phyloP scores from a whole-genome alignment of 2,113 vertebrate species.

The Corynorhinus townsendii region DNA sequence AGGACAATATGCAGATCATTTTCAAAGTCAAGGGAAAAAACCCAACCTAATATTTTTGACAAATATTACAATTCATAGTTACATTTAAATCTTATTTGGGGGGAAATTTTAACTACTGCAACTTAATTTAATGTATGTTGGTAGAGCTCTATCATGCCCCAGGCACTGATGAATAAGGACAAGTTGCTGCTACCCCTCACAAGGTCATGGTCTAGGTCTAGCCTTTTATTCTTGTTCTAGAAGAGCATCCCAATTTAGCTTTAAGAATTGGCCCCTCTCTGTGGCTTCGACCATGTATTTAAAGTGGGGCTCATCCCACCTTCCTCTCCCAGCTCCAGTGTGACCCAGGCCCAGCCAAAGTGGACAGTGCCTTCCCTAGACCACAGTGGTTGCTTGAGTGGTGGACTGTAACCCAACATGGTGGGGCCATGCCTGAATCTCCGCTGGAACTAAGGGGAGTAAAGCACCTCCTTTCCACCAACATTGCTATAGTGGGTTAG shows the following conservation, averaged over 20 bases:
- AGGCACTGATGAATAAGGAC: slow-evolving; percentile 40
- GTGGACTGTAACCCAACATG: not conserved
- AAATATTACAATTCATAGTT: slow-evolving; percentile 57
- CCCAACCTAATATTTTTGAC: slow-evolving; percentile 32
- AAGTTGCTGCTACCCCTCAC: not conserved
- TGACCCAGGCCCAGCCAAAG: not conserved
- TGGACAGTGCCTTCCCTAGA: not conserved
- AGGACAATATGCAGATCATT: not conserved
- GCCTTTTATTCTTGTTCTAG: not conserved
- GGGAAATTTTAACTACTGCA: slow-evolving; percentile 20
- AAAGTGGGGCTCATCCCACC: not conserved
- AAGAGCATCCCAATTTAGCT: not conserved
- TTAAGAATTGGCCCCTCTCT: not conserved
- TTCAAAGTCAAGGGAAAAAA: not conserved
- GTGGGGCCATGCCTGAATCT: not conserved
- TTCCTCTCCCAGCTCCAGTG: not conserved
- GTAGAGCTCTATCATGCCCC: slow-evolving; percentile 5
- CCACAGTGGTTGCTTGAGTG: not conserved
- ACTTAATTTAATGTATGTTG: slow-evolving; percentile 46
- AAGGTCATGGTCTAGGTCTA: slow-evolving; percentile 41
- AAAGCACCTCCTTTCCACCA: not conserved
- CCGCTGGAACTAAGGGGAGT: not conserved
- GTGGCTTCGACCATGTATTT: not conserved
- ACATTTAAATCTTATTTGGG: slow-evolving; percentile 26
- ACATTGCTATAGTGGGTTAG: not conserved